Evolutionary conservation across 1,140 invertebrate species (phyloP), one percentile per base, ranked within the genome.

Genomic region (Sitophilus oryzae): DNA sequence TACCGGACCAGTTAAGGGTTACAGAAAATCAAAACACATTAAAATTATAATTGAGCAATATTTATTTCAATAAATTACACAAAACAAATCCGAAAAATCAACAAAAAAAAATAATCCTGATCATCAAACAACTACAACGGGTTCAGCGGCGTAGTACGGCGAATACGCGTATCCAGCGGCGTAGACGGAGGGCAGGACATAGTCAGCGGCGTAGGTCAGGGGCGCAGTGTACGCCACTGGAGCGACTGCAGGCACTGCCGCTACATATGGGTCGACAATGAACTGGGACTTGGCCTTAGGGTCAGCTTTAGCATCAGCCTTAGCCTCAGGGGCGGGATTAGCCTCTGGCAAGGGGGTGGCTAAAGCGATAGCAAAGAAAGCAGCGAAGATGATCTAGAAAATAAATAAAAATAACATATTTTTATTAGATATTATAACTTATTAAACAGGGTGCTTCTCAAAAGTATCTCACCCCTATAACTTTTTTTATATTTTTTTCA

Each of bases 121-220:
- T 5, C 25, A 30, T 30, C 25, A 30, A 30, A 30, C 25, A n/a
- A 47, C 44, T 3, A 47, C 58, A 16, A 53, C 52, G 30, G 52
- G 53, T 1, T 47, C 44, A 14, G 58, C 58, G 11, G 43, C 44
- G 15, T 44, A 36, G 16, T 55, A 46, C 37, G 56, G 51, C 11
- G 54, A 18, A 15, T 53, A 54, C 1, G 55, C 55, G 18, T 61
- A 59, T 44, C 23, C 50, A 48, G 56, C 53, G 16, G 49, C 34
- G 34, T 56, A 34, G 9, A 37, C 46, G 1, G 44, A 56, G 16
- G 60, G 46, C 18, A 53, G 44, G n/a, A 36, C 54, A 42, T 61
- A 56, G 43, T 61, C 61, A 5, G 25, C 5, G 21, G 56, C 47
- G 54, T 58, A 59, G 41, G 48, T 54, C 51, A 50, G 30, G 50